phyloP scores from a whole-genome alignment of 35 echinoderm and acorn worm genomes.

The Amphiura filiformis region DNA sequence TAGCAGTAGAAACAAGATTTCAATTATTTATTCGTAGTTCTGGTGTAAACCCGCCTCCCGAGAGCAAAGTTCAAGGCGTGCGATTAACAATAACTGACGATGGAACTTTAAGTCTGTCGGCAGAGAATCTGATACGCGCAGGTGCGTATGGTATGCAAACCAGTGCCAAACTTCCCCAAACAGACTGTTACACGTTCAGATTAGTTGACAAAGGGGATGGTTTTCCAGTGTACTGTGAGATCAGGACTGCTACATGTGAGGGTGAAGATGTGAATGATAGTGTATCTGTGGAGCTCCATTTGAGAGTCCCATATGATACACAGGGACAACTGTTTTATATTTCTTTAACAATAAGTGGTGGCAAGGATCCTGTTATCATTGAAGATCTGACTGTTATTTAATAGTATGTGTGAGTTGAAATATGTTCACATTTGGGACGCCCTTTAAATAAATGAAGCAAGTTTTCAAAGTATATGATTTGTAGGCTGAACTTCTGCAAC shows the following conservation, averaged over 20 bases:
- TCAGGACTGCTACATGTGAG: conserved; percentile 64
- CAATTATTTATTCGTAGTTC: conserved; percentile 74
- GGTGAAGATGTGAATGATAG: conserved; percentile 27
- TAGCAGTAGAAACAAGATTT: conserved; percentile 24
- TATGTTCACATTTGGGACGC: not conserved
- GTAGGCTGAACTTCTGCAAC: not conserved
- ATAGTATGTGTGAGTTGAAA: not conserved
- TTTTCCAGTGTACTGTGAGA: conserved; percentile 57
- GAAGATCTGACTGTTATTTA: conserved; percentile 62
- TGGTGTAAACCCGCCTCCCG: conserved; percentile 66
- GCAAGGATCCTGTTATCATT: conserved; percentile 42
- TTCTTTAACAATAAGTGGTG: conserved; percentile 18
- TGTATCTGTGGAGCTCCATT: conserved; percentile 50
- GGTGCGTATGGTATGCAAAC: conserved; percentile 41
- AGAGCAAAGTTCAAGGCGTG: conserved; percentile 71
- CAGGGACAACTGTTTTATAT: conserved; percentile 62
- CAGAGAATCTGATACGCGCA: conserved; percentile 58
- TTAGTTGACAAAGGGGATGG: conserved; percentile 75
- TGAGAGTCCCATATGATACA: conserved; percentile 64
- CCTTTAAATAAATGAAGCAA: not conserved
- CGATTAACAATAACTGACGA: conserved; percentile 41
- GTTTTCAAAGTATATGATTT: not conserved
- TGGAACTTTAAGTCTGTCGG: conserved; percentile 54
- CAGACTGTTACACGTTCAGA: conserved; percentile 75
- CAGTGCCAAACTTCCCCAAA: conserved; percentile 57